Conservation (phyloP, 2,113 vertebrate species). For the Leptobrachium leishanense region DNA sequence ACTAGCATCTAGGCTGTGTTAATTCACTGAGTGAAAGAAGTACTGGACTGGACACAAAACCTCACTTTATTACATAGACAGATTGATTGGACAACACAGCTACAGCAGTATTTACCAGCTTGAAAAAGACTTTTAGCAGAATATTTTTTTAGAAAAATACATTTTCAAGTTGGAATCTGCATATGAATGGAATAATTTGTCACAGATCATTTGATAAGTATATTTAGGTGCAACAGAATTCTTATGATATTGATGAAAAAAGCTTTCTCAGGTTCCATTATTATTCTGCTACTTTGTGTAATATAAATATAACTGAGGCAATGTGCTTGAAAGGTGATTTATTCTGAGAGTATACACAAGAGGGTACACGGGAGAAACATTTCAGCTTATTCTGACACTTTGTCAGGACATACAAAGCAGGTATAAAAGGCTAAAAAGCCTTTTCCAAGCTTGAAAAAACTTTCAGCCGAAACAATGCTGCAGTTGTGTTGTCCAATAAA, state of each 20-base stretch:
- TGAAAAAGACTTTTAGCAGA: not conserved
- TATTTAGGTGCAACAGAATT: not conserved
- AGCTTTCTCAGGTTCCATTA: not conserved
- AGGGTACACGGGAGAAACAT: not conserved
- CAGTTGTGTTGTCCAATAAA: no score
- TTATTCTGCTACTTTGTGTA: not conserved
- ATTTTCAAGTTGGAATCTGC: not conserved
- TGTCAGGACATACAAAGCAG: not conserved
- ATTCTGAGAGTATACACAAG: not conserved
- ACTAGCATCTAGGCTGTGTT: no score
- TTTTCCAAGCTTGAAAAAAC: no score
- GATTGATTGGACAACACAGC: no score
- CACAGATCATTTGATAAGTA: not conserved
- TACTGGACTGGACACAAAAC: no score
- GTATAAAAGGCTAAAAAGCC: not conserved
- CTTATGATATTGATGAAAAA: not conserved
- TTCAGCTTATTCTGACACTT: not conserved
- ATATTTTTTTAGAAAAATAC: not conserved
- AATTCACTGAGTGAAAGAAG: no score
- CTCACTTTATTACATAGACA: no score
- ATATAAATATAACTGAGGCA: not conserved
- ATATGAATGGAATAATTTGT: not conserved
- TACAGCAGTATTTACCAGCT: no score
- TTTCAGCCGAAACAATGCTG: no score
- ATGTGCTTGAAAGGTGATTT: slow-evolving; percentile 3